Evolutionary conservation across 2,797 vertebrate genomes (phyloP).

Genomic region (Fratercula arctica): DNA sequence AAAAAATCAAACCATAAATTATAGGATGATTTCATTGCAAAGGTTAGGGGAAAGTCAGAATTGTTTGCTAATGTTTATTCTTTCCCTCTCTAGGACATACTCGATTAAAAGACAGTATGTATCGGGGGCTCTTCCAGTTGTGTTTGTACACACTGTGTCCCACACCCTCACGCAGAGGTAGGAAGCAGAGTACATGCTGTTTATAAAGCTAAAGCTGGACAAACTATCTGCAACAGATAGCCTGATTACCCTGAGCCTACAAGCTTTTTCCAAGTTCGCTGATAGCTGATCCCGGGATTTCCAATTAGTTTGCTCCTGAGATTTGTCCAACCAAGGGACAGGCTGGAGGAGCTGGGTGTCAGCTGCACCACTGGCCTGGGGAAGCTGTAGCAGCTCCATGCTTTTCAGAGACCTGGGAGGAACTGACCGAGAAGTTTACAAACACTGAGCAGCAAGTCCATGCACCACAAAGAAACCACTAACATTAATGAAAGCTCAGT

Average conservation of each 20-base stretch:
- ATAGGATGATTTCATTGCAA: conserved; percentile 26
- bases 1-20: conserved; percentile 38
- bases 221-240: neutral
- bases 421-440: neutral
- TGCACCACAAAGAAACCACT: neutral
- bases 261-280: neutral
- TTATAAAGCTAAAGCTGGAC: neutral
- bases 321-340: neutral
- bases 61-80: conserved; percentile 52
- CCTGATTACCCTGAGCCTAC: neutral
- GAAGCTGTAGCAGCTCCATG: neutral
- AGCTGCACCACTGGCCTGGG: neutral
- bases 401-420: neutral
- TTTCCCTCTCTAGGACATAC: neutral
- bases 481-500: neutral
- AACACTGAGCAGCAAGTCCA: neutral
- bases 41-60: conserved; percentile 32
- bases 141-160: neutral
- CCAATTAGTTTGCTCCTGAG: neutral
- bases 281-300: neutral
- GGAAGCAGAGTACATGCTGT: neutral
- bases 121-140: neutral
- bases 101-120: neutral
- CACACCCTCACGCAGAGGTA: neutral
- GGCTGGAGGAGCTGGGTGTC: neutral